Evolutionary conservation across 2,888 invertebrate species (phyloP).

Genomic region (Pachydiplax longipennis): DNA sequence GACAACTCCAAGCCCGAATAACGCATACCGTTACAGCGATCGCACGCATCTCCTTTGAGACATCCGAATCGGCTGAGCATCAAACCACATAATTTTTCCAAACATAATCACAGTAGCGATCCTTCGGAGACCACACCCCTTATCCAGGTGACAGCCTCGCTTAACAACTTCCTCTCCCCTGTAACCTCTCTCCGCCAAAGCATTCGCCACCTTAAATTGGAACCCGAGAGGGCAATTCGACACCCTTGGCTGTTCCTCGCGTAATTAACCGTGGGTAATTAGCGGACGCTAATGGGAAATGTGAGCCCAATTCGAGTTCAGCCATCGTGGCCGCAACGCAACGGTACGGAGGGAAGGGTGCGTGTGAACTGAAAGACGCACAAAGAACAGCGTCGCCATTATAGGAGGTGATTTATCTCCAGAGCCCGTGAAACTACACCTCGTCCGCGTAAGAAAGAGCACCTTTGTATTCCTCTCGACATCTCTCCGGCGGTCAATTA

Average conservation of each 20-base stretch:
- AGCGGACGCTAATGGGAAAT: slow-evolving; percentile 55
- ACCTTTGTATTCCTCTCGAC: neutral
- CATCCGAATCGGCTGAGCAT: too few relatives aligned
- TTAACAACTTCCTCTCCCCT: neutral
- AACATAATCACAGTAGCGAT: too few relatives aligned
- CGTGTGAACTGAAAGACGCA: slow-evolving; percentile 15
- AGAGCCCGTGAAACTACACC: neutral
- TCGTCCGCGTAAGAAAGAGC: neutral
- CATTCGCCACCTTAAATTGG: neutral
- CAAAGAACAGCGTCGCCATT: neutral
- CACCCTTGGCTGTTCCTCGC: slow-evolving; percentile 48
- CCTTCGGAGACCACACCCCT: neutral
- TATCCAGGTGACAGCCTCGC: neutral
- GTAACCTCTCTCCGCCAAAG: neutral
- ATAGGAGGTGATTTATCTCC: neutral
- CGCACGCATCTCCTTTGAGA: too few relatives aligned
- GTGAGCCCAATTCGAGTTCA: slow-evolving; percentile 50
- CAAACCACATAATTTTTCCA: too few relatives aligned
- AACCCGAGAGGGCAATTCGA: slow-evolving; percentile 38
- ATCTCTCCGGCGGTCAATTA: neutral
- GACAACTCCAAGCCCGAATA: neutral
- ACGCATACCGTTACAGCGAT: too few relatives aligned
- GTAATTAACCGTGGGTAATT: slow-evolving; percentile 55
- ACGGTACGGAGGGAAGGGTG: neutral
- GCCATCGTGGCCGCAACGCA: neutral